Percentiles rank a stretch among this genome's conserved stretches.
phyloP scores from a whole-genome alignment of 2,113 vertebrate genomes.

The Rynchops niger region DNA sequence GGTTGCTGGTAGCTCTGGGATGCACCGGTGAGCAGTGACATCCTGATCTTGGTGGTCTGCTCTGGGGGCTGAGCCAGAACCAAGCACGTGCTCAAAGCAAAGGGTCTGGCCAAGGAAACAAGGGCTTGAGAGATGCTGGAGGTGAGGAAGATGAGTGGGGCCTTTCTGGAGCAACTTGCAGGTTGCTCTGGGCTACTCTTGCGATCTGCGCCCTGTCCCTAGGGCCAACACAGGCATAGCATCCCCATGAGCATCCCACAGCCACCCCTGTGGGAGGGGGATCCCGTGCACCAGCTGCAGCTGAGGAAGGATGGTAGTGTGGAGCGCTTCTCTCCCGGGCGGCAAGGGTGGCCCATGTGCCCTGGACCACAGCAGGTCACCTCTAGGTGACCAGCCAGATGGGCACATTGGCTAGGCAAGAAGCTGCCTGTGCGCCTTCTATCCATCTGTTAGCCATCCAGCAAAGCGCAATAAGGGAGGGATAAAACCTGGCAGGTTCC shows the following conservation, averaged over 20 bases:
- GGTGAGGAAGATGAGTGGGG: neutral
- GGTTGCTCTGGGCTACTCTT: neutral
- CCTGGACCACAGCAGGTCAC: neutral
- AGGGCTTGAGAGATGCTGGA: neutral
- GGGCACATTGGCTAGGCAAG: fast-evolving
- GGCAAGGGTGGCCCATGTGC: neutral
- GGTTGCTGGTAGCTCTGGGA: neutral
- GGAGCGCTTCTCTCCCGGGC: neutral
- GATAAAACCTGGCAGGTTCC: neutral
- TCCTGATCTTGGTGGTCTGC: neutral
- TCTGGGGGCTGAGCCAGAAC: neutral
- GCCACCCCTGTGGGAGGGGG: fast-evolving
- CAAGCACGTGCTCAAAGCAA: fast-evolving
- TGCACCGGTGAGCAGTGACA: too few species aligned
- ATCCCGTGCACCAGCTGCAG: fast-evolving
- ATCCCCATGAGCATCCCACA: neutral
- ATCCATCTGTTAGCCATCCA: neutral
- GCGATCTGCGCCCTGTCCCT: neutral
- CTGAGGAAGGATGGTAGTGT: fast-evolving
- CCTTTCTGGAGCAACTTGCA: neutral
- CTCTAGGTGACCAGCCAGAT: neutral
- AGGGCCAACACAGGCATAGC: neutral
- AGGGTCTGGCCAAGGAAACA: neutral
- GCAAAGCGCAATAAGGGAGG: neutral
- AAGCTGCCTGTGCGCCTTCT: neutral